Conservation (phyloP, 2,888 invertebrate species). For the Buathra laborator region DNA sequence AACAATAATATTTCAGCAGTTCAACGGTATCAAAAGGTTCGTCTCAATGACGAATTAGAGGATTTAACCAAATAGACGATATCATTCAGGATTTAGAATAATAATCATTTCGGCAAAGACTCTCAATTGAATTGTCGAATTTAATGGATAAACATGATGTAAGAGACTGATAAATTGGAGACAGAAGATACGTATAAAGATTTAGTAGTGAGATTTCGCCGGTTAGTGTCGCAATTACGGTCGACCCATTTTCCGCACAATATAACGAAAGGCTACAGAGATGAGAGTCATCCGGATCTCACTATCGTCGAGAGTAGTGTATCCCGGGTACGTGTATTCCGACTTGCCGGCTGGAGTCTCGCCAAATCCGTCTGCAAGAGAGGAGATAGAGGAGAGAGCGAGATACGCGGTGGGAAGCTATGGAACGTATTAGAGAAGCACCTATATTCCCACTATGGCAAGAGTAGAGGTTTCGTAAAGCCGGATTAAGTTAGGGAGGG, state of each 20-base stretch:
- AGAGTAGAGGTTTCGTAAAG: constrained; percentile 79
- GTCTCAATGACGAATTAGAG: no score
- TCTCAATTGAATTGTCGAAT: not conserved
- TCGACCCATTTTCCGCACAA: constrained; percentile 84
- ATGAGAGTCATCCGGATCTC: constrained; percentile 46
- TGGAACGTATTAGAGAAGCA: constrained; percentile 56
- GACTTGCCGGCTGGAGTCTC: constrained; percentile 79
- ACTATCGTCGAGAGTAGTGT: constrained; percentile 48
- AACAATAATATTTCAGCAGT: no score
- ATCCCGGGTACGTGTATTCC: constrained; percentile 25
- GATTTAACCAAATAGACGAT: no score
- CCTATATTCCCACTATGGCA: constrained; percentile 72
- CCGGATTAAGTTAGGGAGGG: constrained; percentile 82
- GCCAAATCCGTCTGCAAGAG: constrained; percentile 79
- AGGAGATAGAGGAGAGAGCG: constrained; percentile 50
- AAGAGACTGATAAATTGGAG: constrained; percentile 26
- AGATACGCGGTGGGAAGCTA: constrained; percentile 57
- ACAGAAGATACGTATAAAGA: constrained; percentile 39
- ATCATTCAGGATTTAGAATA: no score
- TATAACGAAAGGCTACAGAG: constrained; percentile 76
- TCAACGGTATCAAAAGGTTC: no score
- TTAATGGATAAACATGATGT: constrained; percentile 13
- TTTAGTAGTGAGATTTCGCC: constrained; percentile 59
- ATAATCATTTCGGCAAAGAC: not conserved
- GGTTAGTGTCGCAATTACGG: constrained; percentile 79